Evolutionary conservation across 35 echinoderm and acorn worm species (phyloP).

Genomic region (Eucidaris tribuloides): DNA sequence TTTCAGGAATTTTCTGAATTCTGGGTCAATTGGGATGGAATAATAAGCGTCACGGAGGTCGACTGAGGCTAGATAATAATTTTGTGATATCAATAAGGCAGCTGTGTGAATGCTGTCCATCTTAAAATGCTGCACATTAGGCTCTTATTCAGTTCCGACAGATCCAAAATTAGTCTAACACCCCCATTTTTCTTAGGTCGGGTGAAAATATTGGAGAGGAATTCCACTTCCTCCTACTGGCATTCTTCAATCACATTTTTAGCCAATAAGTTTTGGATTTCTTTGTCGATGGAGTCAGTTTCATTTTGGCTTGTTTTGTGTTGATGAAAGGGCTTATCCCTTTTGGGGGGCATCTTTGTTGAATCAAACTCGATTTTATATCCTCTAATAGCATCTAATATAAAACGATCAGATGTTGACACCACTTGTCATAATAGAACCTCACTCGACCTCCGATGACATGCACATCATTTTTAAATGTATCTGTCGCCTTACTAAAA

Average conservation of each 20-base stretch:
- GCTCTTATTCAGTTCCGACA: background rate
- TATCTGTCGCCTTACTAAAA: background rate
- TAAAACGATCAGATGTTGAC: background rate
- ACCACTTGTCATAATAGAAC: background rate
- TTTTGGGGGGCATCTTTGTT: background rate
- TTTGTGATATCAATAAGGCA: background rate
- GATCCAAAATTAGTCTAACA: background rate
- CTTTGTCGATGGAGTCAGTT: background rate
- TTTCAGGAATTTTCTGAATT: constrained; percentile 39
- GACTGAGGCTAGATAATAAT: constrained; percentile 25
- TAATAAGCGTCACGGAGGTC: constrained; percentile 56
- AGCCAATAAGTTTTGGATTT: background rate
- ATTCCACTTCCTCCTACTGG: background rate
- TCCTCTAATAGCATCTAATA: background rate
- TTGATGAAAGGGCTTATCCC: background rate
- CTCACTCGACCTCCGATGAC: background rate
- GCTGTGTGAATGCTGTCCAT: background rate
- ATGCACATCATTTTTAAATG: background rate
- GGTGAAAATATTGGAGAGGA: too few species aligned
- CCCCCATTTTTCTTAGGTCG: background rate
- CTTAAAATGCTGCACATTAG: background rate
- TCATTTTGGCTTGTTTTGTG: background rate
- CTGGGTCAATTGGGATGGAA: background rate
- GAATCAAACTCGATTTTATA: background rate
- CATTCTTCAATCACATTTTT: background rate